Evolutionary conservation across 2,113 vertebrate genomes (phyloP).

Genomic region (Sceloporus tristichus): DNA sequence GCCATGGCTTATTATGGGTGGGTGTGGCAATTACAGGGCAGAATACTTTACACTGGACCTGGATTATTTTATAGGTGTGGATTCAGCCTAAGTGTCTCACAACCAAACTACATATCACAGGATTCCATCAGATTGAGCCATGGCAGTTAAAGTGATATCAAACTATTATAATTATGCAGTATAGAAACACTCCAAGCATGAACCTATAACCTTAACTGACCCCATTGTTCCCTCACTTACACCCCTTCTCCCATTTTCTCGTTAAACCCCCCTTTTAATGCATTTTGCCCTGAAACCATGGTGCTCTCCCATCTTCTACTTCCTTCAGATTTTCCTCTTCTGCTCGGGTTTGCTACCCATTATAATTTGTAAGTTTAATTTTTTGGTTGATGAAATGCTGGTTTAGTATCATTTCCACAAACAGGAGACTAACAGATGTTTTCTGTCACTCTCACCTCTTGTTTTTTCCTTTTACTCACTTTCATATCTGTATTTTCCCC

Average conservation of each 20-base stretch:
- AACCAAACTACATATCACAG: too few relatives aligned
- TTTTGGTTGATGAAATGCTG: conserved; percentile 60
- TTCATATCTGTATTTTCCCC: neutral
- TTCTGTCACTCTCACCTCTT: conserved; percentile 24
- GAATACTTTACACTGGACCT: too few relatives aligned
- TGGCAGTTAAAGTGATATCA: too few relatives aligned
- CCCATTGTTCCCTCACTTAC: conserved; percentile 14
- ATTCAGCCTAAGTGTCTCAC: too few relatives aligned
- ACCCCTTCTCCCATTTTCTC: conserved; percentile 1
- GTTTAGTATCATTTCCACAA: conserved; percentile 59
- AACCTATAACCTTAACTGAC: conserved; percentile 32
- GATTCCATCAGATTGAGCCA: too few relatives aligned
- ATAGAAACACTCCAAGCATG: neutral
- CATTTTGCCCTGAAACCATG: conserved; percentile 42
- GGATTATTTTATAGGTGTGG: too few relatives aligned
- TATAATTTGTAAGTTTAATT: conserved; percentile 65
- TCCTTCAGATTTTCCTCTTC: conserved; percentile 56
- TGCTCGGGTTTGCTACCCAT: conserved; percentile 67
- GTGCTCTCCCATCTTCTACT: conserved; percentile 47
- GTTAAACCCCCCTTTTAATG: conserved; percentile 38
- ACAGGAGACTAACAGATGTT: conserved; percentile 54
- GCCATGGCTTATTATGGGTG: too few relatives aligned
- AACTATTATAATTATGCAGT: too few relatives aligned
- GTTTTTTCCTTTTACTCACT: neutral
- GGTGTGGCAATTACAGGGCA: too few relatives aligned